phyloP scores from a whole-genome alignment of 2,888 invertebrate genomes.

The Zygaena filipendulae region DNA sequence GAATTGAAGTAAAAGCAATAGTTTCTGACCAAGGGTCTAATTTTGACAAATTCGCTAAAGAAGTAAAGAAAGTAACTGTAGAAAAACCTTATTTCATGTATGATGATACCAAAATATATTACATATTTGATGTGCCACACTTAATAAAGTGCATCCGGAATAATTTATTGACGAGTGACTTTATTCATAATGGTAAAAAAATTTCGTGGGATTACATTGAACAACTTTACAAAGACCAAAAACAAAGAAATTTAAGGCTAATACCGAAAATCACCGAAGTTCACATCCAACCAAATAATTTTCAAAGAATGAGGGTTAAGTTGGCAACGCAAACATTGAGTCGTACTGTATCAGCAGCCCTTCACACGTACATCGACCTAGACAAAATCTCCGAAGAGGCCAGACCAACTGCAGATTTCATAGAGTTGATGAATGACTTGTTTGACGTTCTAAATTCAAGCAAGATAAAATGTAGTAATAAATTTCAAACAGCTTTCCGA shows the following conservation, averaged over 20 bases:
- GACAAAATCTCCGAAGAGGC: constrained; percentile 10
- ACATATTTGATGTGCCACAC: constrained; percentile 19
- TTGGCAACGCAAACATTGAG: constrained; percentile 9
- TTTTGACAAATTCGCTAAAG: constrained; percentile 20
- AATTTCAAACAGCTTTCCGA: constrained; percentile 9
- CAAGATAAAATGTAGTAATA: constrained; percentile 6
- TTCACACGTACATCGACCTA: constrained; percentile 8
- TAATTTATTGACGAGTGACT: constrained; percentile 6
- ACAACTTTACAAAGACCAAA: constrained; percentile 13
- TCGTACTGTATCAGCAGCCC: constrained; percentile 8
- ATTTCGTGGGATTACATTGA: constrained; percentile 18
- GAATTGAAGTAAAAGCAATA: constrained; percentile 19
- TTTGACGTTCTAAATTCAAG: constrained; percentile 14
- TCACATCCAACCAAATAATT: constrained; percentile 18
- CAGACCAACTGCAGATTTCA: constrained; percentile 11
- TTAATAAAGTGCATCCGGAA: constrained; percentile 16
- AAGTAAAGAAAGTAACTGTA: constrained; percentile 14
- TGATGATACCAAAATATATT: constrained; percentile 8
- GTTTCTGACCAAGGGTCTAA: constrained; percentile 20
- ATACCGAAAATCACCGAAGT: constrained; percentile 19
- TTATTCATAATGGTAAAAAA: constrained; percentile 7
- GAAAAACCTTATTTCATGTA: constrained; percentile 18
- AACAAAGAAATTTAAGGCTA: constrained; percentile 10
- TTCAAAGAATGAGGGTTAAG: constrained; percentile 7
- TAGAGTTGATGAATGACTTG: constrained; percentile 9